phyloP scores from a whole-genome alignment of 2,888 invertebrate genomes.

The Pecten maximus region DNA sequence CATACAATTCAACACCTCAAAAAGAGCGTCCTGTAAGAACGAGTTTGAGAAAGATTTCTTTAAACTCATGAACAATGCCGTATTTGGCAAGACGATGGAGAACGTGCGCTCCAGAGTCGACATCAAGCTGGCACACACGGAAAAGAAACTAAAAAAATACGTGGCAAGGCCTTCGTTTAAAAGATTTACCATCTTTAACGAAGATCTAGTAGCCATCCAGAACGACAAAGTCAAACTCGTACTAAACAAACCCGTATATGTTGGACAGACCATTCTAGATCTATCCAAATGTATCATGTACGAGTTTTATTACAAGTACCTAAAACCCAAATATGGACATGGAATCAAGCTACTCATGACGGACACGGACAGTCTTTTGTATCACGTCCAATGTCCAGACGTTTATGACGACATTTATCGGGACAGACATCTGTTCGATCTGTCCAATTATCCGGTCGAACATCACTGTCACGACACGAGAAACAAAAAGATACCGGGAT shows the following conservation, averaged over 20 bases:
- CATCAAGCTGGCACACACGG: conserved; percentile 38
- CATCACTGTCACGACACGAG: no score
- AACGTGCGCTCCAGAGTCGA: conserved; percentile 49
- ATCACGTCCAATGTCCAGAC: no score
- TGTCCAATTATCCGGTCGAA: no score
- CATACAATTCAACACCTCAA: conserved; percentile 71
- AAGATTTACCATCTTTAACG: neutral
- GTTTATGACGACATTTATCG: no score
- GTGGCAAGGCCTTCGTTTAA: conserved; percentile 22
- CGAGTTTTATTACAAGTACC: conserved; percentile 44
- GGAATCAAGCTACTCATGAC: no score
- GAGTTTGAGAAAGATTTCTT: conserved; percentile 80
- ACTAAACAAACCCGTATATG: conserved; percentile 1
- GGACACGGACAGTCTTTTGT: no score
- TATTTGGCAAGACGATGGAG: conserved; percentile 55
- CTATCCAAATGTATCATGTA: conserved; percentile 46
- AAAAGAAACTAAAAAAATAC: conserved; percentile 27
- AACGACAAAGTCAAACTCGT: neutral
- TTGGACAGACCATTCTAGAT: conserved; percentile 41
- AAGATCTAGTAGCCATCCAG: conserved; percentile 8
- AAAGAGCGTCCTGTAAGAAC: conserved; percentile 70
- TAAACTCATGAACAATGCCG: conserved; percentile 68
- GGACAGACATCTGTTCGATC: no score
- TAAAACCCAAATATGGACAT: no score
- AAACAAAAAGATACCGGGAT: no score